Conservation (phyloP, 2,113 vertebrate genomes). For the Bagarius yarrelli region DNA sequence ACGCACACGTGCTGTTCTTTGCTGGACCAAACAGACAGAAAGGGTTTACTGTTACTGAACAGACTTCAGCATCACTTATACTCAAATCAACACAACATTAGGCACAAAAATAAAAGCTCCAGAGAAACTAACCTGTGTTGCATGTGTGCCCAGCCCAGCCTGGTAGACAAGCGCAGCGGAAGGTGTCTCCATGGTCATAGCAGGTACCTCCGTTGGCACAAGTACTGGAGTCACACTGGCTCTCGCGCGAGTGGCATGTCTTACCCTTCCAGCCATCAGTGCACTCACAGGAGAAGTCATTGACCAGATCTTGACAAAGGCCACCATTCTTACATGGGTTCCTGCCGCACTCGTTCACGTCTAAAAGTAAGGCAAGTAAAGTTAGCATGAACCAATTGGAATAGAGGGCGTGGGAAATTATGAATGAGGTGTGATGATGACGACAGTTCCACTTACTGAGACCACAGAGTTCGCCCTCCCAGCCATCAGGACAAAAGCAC, state of each 20-base stretch:
- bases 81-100: not conserved
- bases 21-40: conserved; percentile 67
- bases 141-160: conserved; percentile 92
- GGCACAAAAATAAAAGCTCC: not conserved
- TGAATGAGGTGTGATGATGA: not conserved
- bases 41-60: not conserved
- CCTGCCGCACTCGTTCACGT: conserved; percentile 89
- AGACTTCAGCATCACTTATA: not conserved
- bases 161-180: conserved; percentile 84
- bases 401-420: too few species aligned
- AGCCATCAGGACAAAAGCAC: conserved; percentile 92
- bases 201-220: conserved; percentile 94
- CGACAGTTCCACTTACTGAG: conserved; percentile 77
- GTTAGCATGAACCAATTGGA: not conserved
- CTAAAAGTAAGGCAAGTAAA: conserved; percentile 61
- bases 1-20: conserved; percentile 89
- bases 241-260: conserved; percentile 96
- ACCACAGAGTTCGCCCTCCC: conserved; percentile 90
- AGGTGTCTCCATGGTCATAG: conserved; percentile 86
- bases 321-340: conserved; percentile 93
- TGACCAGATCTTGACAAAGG: conserved; percentile 85
- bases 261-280: conserved; percentile 93
- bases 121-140: conserved; percentile 76
- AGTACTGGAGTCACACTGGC: conserved; percentile 88
- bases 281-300: conserved; percentile 93